These are phyloP conservation scores for Mustela nigripes DNA, from an alignment of 2,113 vertebrate genomes.

Conservation along the genomic window DNA sequence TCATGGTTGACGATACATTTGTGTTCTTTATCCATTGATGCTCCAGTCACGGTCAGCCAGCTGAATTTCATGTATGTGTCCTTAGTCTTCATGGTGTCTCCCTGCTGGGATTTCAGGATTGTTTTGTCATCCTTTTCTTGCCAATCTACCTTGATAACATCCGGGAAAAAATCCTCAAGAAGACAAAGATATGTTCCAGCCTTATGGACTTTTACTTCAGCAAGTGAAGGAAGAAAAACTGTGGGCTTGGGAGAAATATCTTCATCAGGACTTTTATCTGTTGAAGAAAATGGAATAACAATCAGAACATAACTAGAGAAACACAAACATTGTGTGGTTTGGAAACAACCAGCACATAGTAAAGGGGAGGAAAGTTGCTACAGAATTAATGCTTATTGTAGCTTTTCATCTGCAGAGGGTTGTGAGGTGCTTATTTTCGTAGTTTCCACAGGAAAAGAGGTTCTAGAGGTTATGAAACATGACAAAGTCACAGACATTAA, in stretches of 20 bases:
- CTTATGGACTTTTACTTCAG: background rate
- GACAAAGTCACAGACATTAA: background rate
- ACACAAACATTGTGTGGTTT: background rate
- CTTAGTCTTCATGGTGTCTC: background rate
- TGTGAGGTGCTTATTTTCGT: background rate
- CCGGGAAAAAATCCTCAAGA: slow-evolving; percentile 88
- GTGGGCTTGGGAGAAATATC: slow-evolving; percentile 20
- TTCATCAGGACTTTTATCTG: background rate
- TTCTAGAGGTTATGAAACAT: background rate
- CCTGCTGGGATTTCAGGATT: slow-evolving; percentile 17
- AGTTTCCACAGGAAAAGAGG: background rate
- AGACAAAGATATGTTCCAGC: slow-evolving; percentile 83
- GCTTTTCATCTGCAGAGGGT: background rate
- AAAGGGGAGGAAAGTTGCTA: background rate
- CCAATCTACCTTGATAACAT: slow-evolving; percentile 84
- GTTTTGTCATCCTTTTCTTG: background rate
- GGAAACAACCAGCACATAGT: background rate
- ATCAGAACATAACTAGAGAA: background rate
- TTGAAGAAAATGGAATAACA: background rate
- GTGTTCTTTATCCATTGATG: slow-evolving; percentile 42
- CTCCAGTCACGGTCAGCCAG: slow-evolving; percentile 83
- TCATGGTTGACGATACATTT: slow-evolving; percentile 52
- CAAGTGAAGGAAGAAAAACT: slow-evolving; percentile 75
- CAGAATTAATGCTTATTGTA: background rate
- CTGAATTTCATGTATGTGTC: slow-evolving; percentile 81